A percentile compares a stretch with the other conserved stretches of the same genome.
Evolutionary conservation across 2,888 invertebrate genomes (phyloP).

Genomic region (Smittia sp.): DNA sequence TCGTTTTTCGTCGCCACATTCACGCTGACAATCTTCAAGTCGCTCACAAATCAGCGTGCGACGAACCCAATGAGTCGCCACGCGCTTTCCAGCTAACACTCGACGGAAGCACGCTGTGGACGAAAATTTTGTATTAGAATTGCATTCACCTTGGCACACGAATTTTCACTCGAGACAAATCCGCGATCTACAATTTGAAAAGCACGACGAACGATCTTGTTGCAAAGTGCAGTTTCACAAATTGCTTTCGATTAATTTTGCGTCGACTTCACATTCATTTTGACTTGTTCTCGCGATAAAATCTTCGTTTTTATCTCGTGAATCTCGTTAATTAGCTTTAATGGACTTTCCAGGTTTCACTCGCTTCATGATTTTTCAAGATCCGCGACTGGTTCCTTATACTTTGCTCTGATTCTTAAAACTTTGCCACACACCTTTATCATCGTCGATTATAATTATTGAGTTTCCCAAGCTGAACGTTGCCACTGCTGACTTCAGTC

Average conservation of each 20-base stretch:
- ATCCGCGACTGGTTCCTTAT: neutral
- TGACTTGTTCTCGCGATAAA: neutral
- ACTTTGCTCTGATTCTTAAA: neutral
- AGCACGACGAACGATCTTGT: neutral
- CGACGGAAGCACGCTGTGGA: constrained; percentile 74
- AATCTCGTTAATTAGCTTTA: constrained; percentile 6
- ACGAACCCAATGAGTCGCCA: constrained; percentile 66
- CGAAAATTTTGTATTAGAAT: neutral
- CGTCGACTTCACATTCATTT: neutral
- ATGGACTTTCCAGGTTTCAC: constrained; percentile 30
- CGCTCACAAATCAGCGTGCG: constrained; percentile 68
- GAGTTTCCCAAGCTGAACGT: constrained; percentile 47
- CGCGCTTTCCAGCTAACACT: constrained; percentile 69
- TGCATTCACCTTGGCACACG: neutral
- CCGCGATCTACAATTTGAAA: neutral
- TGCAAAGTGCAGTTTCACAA: neutral
- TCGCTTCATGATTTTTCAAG: neutral
- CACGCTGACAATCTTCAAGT: constrained; percentile 71
- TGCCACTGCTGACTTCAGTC: constrained; percentile 9
- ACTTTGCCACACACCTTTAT: constrained; percentile 49
- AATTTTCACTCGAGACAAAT: neutral
- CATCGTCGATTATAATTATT: constrained; percentile 53
- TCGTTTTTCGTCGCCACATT: constrained; percentile 70
- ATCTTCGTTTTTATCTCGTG: neutral
- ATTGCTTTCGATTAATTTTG: neutral